A percentile compares a stretch with the other conserved stretches of the same genome.
These are phyloP conservation scores for Salvelinus alpinus DNA, from an alignment of 2,113 vertebrate genomes.

Conservation along the genomic window DNA sequence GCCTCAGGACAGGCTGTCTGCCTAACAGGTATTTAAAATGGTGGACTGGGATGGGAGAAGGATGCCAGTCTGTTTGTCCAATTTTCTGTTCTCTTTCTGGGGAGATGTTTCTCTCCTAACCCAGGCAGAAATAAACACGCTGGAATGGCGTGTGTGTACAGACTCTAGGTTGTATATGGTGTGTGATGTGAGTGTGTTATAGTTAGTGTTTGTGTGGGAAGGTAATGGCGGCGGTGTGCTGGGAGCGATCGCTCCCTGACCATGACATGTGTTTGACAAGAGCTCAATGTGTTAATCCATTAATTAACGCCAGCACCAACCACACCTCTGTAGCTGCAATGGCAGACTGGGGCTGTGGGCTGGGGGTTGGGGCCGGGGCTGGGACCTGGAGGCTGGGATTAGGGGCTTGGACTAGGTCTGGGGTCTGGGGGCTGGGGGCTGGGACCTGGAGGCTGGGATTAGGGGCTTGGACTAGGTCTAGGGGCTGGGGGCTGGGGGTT, in stretches of 20 bases:
- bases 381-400: too few species aligned
- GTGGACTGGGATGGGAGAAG: constrained; percentile 46
- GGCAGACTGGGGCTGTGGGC: too few species aligned
- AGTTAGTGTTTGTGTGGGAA: too few species aligned
- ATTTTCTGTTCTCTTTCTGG: neutral
- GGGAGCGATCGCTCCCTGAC: constrained; percentile 50
- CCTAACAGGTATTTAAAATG: constrained; percentile 59
- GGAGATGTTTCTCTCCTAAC: neutral
- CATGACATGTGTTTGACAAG: constrained; percentile 67
- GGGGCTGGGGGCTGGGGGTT: too few species aligned
- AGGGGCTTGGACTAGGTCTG: too few species aligned
- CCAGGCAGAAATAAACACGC: neutral
- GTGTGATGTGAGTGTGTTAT: constrained; percentile 2
- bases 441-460: too few species aligned
- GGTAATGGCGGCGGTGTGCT: constrained; percentile 54
- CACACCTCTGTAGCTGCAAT: neutral
- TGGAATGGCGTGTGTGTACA: neutral
- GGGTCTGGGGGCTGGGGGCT: too few species aligned
- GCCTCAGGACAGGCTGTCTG: constrained; percentile 31
- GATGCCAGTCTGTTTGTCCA: constrained; percentile 44
- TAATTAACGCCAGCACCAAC: constrained; percentile 50
- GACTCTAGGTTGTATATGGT: neutral
- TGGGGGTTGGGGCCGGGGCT: too few species aligned
- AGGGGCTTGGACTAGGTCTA: too few species aligned
- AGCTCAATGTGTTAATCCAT: constrained; percentile 63